Evolutionary conservation across 2,113 vertebrate species (phyloP), one percentile per base, ranked within the genome.

Genomic region (Psittacula cyanocephala): DNA sequence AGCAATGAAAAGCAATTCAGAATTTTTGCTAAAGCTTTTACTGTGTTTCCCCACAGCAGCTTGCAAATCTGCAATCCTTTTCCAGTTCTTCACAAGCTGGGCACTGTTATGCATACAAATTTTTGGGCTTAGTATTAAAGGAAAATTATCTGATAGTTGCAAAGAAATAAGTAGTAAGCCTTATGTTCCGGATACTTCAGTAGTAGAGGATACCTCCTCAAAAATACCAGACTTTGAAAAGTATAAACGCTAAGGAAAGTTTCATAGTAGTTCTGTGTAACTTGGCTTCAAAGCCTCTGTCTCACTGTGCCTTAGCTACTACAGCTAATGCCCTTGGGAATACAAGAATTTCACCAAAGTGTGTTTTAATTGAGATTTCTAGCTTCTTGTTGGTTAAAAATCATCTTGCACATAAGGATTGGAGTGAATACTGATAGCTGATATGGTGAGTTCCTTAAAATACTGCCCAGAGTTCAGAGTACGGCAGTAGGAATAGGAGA

Each of bases 21-120:
- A 84, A 19, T 81, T 94, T 86, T 91, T 93, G 17, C 65, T 68
- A 25, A 93, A 86, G 85, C 37, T 93, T 85, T 87, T 86, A 75
- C 1, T 5, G 37, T 70, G 35, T 86, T 96, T 77, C 78, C 43
- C n/a, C 65, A 43, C 37, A 88, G 59, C 76, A 83, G 43, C 60
- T 90, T 93, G 72, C 68, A 88, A 67, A 75, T 81, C 60, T 83
- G 47, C 46, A 60, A 8, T 86, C 31, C 46, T 90, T 90, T 83
- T 84, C 62, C 72, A 77, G 3, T 84, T 94, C 76, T 90, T 88
- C 52, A 17, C 62, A 89, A 76, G 47, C 67, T 31, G 28, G 69
- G 55, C 19, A 10, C 33, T 89, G 17, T 52, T 80, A 68, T 2
- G 44, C 37, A 8, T 52, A 27, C 24, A 28, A 52, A 44, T 47